Evolutionary conservation across 2,888 invertebrate species (phyloP).

Genomic region (Rugalucina vietnamica): DNA sequence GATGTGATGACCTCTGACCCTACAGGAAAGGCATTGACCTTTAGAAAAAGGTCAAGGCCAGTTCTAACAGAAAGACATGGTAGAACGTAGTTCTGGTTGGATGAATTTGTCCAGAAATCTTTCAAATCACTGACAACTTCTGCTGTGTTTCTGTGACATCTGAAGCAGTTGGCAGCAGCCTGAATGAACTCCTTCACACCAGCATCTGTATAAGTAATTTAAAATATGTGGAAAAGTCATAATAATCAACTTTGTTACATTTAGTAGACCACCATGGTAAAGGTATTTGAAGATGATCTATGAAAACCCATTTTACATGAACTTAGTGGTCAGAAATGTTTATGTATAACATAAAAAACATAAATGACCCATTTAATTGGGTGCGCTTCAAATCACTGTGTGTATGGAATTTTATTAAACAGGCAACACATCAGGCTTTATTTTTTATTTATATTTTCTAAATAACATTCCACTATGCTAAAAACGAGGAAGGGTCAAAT

Average conservation of each 20-base stretch:
- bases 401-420: too few species aligned
- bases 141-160: slow-evolving; percentile 51
- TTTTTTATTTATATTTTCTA: too few species aligned
- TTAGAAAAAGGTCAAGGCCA: slow-evolving; percentile 80
- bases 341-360: too few species aligned
- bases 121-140: slow-evolving; percentile 61
- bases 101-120: slow-evolving; percentile 68
- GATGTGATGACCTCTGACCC: slow-evolving; percentile 84
- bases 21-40: slow-evolving; percentile 79
- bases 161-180: slow-evolving; percentile 65
- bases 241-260: background rate
- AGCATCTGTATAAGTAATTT: slow-evolving; percentile 67
- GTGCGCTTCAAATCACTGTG: background rate
- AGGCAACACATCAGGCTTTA: too few species aligned
- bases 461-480: too few species aligned
- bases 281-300: background rate
- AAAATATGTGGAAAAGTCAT: background rate
- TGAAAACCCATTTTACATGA: background rate
- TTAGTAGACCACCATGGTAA: too few species aligned
- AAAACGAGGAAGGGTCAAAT: too few species aligned
- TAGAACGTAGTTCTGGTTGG: slow-evolving; percentile 74
- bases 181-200: slow-evolving; percentile 62
- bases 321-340: background rate
- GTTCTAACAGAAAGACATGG: slow-evolving; percentile 79
- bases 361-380: too few species aligned